Evolutionary conservation across 2,888 invertebrate species (phyloP).

Genomic region (Nephrotoma appendiculata): DNA sequence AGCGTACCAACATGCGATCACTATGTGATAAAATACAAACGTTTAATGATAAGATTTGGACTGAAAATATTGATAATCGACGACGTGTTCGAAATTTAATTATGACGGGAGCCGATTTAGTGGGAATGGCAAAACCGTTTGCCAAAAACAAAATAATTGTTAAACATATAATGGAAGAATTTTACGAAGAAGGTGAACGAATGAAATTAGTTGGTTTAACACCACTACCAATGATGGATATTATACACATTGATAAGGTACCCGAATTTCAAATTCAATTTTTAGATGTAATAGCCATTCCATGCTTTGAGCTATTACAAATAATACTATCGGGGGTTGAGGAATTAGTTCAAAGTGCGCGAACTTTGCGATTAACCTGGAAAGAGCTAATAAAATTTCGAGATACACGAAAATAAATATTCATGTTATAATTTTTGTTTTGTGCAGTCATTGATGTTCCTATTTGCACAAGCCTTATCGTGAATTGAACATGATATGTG

Average conservation of each 20-base stretch:
- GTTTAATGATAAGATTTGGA: neutral
- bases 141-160: slow-evolving; percentile 37
- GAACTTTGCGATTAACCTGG: neutral
- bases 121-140: slow-evolving; percentile 44
- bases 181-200: slow-evolving; percentile 39
- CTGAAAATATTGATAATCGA: neutral
- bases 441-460: too few species aligned
- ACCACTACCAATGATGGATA: slow-evolving; percentile 48
- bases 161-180: slow-evolving; percentile 20
- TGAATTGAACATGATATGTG: too few species aligned
- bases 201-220: slow-evolving; percentile 42
- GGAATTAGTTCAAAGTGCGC: neutral
- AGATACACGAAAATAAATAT: neutral
- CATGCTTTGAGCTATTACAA: slow-evolving; percentile 39
- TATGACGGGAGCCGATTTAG: slow-evolving; percentile 47
- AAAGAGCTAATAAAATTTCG: neutral
- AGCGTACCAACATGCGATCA: neutral
- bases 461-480: too few species aligned
- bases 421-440: too few species aligned
- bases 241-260: slow-evolving; percentile 39
- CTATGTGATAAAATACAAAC: neutral
- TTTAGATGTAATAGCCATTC: slow-evolving; percentile 42
- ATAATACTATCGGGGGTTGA: slow-evolving; percentile 30
- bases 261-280: slow-evolving; percentile 50
- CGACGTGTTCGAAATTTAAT: slow-evolving; percentile 14